Conservation (phyloP, 2,113 vertebrate genomes). For the Salminus brasiliensis region DNA sequence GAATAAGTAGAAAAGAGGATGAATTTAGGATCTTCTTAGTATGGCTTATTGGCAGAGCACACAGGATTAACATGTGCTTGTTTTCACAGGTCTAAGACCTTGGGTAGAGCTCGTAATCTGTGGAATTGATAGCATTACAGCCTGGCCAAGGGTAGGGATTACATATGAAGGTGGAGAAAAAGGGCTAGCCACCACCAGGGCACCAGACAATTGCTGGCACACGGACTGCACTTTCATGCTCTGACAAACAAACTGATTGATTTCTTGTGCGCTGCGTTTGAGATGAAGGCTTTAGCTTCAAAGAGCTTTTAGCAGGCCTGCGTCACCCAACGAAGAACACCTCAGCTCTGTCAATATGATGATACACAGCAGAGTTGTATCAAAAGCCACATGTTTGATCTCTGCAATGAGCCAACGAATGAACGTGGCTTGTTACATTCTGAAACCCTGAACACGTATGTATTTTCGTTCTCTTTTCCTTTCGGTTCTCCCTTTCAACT, state of each 20-base stretch:
- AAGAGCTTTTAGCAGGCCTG: conserved; percentile 10
- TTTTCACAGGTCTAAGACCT: conserved; percentile 49
- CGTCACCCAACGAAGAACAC: background rate
- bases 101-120: conserved; percentile 48
- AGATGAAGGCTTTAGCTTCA: conserved; percentile 43
- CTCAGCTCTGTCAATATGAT: conserved; percentile 32
- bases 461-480: background rate
- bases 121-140: conserved; percentile 42
- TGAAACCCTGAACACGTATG: background rate
- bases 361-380: conserved; percentile 12
- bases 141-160: conserved; percentile 42
- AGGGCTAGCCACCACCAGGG: background rate
- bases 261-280: conserved; percentile 48
- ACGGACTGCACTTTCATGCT: conserved; percentile 34
- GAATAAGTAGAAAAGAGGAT: conserved; percentile 38
- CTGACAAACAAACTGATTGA: conserved; percentile 51
- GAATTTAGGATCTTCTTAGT: conserved; percentile 41
- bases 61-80: conserved; percentile 34
- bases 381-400: conserved; percentile 7
- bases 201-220: conserved; percentile 25
- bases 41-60: conserved; percentile 16
- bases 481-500: background rate
- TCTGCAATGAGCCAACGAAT: background rate
- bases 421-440: background rate
- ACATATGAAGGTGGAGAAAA: conserved; percentile 16